Evolutionary conservation across 2,888 invertebrate genomes (phyloP), one percentile per base, ranked within the genome.

Genomic region (Acanthosepion esculentum): DNA sequence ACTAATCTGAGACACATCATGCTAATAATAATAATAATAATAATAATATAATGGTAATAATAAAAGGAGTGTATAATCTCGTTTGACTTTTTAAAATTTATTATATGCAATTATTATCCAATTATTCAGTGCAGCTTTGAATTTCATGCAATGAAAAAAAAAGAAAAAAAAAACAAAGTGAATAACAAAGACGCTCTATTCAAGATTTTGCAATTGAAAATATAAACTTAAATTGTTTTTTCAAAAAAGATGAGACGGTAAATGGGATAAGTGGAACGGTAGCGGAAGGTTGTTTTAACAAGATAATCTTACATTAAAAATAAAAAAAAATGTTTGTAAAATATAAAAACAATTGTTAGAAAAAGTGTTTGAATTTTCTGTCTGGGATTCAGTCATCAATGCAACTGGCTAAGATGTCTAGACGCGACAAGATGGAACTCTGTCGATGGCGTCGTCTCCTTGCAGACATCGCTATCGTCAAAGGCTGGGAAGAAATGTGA

Each of bases 351-450:
- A 33, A n/a, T n/a, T 78, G 78, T 78, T 78, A 33, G 78, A 78
- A 78, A 18, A 78, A 78, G 78, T 78, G 78, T 78, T 78, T 78
- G 15, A n/a, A 15, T 15, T 78, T 78, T 78, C 5, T 12, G 23
- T 78, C n/a, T 78, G 15, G 78, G n/a, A 3, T n/a, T 2, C n/a
- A 78, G 78, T 12, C 78, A 15, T 78, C 78, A 23, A 78, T 78
- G n/a, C n/a, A 78, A 78, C 78, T 78, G 78, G n/a, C n/a, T 15
- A 78, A 78, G 78, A 78, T 78, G 78, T 78, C 78, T 78, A 78
- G 78, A 78, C 78, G n/a, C 18, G 78, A 78, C 78, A 78, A 78
- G 78, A n/a, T n/a, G 33, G n/a, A 78, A 78, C n/a, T 5, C 18
- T 78, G 78, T 78, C 78, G n/a, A n/a, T n/a, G n/a, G 78, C 18